These are phyloP conservation scores for Sinodicranocentrus sp. DNA, from an alignment of 2,888 invertebrate genomes.

Conservation along the genomic window DNA sequence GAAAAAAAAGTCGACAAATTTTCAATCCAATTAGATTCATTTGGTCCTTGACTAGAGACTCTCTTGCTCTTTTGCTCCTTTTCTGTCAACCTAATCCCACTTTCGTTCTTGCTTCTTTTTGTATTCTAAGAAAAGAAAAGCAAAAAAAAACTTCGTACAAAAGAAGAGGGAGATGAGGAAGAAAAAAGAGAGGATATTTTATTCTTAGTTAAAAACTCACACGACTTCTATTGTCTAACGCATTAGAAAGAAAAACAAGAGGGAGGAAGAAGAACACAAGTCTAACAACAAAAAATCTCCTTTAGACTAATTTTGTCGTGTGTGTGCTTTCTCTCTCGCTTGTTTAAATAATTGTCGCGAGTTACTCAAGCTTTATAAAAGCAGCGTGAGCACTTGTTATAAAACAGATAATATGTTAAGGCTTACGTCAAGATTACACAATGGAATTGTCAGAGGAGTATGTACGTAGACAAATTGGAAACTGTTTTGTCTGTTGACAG, in stretches of 20 bases:
- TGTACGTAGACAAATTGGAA: too few species aligned
- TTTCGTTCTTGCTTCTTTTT: background rate
- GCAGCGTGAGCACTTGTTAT: too few species aligned
- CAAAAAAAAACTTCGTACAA: conserved; percentile 1
- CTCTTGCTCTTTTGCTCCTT: background rate
- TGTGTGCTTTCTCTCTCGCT: conserved; percentile 2
- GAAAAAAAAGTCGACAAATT: conserved; percentile 2
- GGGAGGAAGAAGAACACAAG: background rate
- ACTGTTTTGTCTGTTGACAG: too few species aligned
- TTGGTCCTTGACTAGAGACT: conserved; percentile 13
- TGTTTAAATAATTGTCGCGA: conserved; percentile 12
- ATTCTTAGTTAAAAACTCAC: background rate
- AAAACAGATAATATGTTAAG: too few species aligned
- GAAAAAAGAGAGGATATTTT: background rate
- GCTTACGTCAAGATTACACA: too few species aligned
- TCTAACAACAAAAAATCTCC: conserved; percentile 7
- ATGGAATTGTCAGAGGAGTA: too few species aligned
- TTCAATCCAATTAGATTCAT: conserved; percentile 26
- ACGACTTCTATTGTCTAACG: conserved; percentile 8
- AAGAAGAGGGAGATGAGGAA: background rate
- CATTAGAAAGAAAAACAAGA: conserved; percentile 9
- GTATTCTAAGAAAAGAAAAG: background rate
- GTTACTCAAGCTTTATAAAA: too few species aligned
- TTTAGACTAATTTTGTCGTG: background rate
- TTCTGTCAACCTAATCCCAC: background rate